A percentile compares a stretch with the other conserved stretches of the same genome.
Conservation (phyloP, 2,797 vertebrate genomes). For the Chiroxiphia lanceolata region DNA sequence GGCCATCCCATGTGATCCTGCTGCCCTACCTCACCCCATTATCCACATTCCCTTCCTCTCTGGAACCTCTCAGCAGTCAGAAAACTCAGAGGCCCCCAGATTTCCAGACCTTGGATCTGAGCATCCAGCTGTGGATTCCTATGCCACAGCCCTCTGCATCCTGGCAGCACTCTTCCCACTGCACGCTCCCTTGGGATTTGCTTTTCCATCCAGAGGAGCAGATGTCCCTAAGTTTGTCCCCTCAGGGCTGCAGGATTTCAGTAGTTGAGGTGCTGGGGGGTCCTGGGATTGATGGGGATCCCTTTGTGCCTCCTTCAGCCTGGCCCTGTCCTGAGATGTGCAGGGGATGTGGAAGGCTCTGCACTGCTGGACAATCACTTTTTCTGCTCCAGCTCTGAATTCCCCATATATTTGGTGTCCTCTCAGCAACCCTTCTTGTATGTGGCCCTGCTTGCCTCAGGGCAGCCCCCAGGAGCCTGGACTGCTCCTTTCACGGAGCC, state of each 20-base stretch:
- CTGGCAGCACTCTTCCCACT: not conserved
- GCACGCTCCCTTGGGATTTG: not conserved
- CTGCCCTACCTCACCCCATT: not conserved
- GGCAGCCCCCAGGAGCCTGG: not conserved
- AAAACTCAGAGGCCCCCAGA: not conserved
- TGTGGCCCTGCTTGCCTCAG: not conserved
- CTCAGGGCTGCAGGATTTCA: not conserved
- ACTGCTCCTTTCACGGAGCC: not conserved
- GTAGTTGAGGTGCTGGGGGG: not conserved
- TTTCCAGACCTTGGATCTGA: not conserved
- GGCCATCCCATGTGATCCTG: not conserved
- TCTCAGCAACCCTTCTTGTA: not conserved
- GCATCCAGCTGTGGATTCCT: not conserved
- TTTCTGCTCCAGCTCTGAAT: not conserved
- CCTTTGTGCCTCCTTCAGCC: not conserved
- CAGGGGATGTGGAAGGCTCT: not conserved
- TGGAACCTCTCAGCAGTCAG: not conserved
- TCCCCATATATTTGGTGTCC: not conserved
- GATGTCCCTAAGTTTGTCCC: not conserved
- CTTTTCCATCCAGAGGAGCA: not conserved
- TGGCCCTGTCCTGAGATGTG: not conserved
- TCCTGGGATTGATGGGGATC: not conserved
- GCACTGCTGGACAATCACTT: fast-evolving
- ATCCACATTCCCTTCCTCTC: not conserved
- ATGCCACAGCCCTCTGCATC: fast-evolving